Evolutionary conservation across 2,113 vertebrate genomes (phyloP).

Genomic region (Tragelaphus scriptus): DNA sequence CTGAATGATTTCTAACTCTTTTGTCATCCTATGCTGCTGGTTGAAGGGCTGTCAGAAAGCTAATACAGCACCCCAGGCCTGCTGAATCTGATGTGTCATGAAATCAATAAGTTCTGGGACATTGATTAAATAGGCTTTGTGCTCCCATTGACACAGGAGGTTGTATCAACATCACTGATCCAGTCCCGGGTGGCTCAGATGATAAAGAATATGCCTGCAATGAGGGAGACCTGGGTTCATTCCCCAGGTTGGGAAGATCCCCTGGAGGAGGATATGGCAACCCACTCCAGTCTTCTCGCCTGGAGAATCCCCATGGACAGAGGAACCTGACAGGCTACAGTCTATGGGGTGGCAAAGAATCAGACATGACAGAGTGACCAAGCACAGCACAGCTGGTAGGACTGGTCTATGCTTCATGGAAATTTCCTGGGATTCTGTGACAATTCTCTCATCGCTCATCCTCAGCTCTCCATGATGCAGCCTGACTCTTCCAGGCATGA

Average conservation of each 20-base stretch:
- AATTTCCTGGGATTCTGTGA: not conserved
- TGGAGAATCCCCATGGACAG: not conserved
- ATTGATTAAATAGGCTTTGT: not conserved
- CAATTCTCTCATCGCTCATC: not conserved
- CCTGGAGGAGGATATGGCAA: not conserved
- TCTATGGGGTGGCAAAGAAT: not conserved
- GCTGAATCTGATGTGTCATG: not conserved
- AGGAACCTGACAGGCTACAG: not conserved
- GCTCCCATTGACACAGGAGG: not conserved
- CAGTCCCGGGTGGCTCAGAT: not conserved
- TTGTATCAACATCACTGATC: not conserved
- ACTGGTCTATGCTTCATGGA: not conserved
- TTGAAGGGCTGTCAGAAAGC: not conserved
- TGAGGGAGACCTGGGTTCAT: not conserved
- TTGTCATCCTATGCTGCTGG: not conserved
- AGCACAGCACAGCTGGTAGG: not conserved
- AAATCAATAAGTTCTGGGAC: not conserved
- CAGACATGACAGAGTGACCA: not conserved
- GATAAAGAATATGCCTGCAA: not conserved
- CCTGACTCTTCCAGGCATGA: not conserved
- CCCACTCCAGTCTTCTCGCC: not conserved
- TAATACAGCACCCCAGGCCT: not conserved
- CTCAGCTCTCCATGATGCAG: rapidly evolving
- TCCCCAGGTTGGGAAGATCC: not conserved
- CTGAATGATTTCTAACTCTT: not conserved